Percentiles rank a stretch among this genome's conserved stretches.
These are phyloP conservation scores for Venusia cambrica DNA, from an alignment of 2,888 invertebrate species.

Conservation along the genomic window DNA sequence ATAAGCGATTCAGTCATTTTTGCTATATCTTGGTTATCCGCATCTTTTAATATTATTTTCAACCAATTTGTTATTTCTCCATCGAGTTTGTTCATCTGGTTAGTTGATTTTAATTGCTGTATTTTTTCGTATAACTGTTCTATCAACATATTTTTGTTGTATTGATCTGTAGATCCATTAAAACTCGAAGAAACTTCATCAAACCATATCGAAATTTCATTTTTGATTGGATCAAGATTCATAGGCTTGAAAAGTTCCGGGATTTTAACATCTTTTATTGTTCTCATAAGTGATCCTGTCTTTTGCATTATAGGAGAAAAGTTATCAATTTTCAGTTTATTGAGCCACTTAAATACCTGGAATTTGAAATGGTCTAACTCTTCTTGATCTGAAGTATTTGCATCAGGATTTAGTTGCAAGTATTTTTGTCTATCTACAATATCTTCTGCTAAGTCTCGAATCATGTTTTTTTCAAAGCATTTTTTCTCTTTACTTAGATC, in stretches of 20 bases:
- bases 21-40: conserved; percentile 17
- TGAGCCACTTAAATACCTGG: conserved; percentile 43
- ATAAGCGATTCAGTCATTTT: conserved; percentile 23
- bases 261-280: conserved; percentile 29
- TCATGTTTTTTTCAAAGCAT: conserved; percentile 28
- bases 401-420: conserved; percentile 40
- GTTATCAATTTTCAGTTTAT: conserved; percentile 32
- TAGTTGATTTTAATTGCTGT: conserved; percentile 12
- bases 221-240: conserved; percentile 21
- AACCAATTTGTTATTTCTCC: conserved; percentile 22
- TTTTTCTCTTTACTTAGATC: conserved; percentile 26
- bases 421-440: conserved; percentile 49
- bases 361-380: conserved; percentile 52
- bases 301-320: conserved; percentile 30
- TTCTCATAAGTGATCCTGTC: conserved; percentile 31
- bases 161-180: conserved; percentile 9
- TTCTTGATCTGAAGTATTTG: conserved; percentile 33
- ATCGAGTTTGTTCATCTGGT: conserved; percentile 14
- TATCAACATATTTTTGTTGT: conserved; percentile 15
- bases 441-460: conserved; percentile 39
- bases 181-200: conserved; percentile 24
- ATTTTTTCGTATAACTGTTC: conserved; percentile 27
- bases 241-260: conserved; percentile 24
- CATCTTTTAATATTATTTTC: conserved; percentile 6
- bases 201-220: conserved; percentile 31